A percentile compares a stretch with the other conserved stretches of the same genome.
These are phyloP conservation scores for Meleagris gallopavo DNA, from an alignment of 2,113 vertebrate species.

Conservation along the genomic window DNA sequence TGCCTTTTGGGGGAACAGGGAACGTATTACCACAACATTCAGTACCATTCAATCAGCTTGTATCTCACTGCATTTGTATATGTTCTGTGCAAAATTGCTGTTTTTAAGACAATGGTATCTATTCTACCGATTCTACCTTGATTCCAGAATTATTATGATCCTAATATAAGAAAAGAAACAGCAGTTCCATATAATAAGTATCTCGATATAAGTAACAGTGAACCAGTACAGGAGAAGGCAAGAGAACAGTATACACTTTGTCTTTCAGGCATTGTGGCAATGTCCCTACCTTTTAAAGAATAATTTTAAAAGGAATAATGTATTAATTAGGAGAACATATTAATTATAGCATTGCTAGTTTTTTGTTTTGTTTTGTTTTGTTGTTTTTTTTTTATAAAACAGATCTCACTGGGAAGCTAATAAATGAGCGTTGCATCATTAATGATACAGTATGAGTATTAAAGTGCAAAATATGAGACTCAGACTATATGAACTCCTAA, in stretches of 20 bases:
- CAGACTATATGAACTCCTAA: neutral
- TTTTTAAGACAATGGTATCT: neutral
- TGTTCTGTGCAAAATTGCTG: neutral
- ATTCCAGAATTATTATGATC: neutral
- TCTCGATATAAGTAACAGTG: neutral
- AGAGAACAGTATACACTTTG: neutral
- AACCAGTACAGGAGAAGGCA: neutral
- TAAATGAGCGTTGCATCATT: neutral
- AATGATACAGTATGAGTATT: neutral
- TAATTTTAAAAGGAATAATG: neutral
- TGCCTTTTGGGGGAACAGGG: neutral
- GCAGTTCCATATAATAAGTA: neutral
- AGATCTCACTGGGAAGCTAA: neutral
- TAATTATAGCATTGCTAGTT: neutral
- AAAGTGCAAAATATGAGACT: conserved; percentile 19
- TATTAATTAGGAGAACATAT: neutral
- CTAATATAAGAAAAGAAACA: neutral
- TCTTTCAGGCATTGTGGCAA: neutral
- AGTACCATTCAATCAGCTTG: neutral
- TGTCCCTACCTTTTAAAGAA: neutral
- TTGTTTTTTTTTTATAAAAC: neutral
- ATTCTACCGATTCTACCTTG: neutral
- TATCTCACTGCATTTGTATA: neutral
- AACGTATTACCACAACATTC: neutral
- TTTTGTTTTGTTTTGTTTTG: too few species aligned